These are phyloP conservation scores for Diadophis punctatus DNA, from an alignment of 2,113 vertebrate genomes.

Conservation along the genomic window DNA sequence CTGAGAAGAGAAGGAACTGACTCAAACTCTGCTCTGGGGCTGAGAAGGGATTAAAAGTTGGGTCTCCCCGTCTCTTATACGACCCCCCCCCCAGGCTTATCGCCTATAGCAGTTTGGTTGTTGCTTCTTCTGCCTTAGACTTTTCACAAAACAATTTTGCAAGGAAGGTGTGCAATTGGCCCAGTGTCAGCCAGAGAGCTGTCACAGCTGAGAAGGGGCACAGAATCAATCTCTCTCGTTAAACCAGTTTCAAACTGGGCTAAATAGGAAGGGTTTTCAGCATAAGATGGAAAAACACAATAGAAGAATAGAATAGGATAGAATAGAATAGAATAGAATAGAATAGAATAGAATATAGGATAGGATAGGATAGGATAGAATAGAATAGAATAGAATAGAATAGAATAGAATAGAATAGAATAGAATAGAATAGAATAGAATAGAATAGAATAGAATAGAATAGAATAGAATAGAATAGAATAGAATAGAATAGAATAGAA, in stretches of 20 bases:
- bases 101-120: neutral
- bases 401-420: too few relatives aligned
- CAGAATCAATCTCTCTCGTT: neutral
- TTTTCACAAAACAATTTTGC: neutral
- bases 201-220: neutral
- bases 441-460: too few relatives aligned
- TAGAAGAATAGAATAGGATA: too few relatives aligned
- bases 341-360: too few relatives aligned
- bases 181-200: neutral
- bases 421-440: too few relatives aligned
- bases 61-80: neutral
- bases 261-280: neutral
- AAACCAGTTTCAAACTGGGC: neutral
- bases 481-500: too few relatives aligned
- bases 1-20: neutral
- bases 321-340: too few relatives aligned
- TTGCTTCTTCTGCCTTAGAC: neutral
- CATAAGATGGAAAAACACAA: conserved; percentile 12
- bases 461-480: too few relatives aligned
- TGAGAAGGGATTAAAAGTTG: neutral
- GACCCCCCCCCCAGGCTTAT: too few relatives aligned
- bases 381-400: too few relatives aligned
- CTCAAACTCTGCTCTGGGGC: neutral
- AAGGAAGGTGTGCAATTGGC: neutral
- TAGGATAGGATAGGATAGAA: too few relatives aligned